Base-by-base conservation (phyloP, 1,140 invertebrate genomes). In the Bombus vancouverensis region DNA sequence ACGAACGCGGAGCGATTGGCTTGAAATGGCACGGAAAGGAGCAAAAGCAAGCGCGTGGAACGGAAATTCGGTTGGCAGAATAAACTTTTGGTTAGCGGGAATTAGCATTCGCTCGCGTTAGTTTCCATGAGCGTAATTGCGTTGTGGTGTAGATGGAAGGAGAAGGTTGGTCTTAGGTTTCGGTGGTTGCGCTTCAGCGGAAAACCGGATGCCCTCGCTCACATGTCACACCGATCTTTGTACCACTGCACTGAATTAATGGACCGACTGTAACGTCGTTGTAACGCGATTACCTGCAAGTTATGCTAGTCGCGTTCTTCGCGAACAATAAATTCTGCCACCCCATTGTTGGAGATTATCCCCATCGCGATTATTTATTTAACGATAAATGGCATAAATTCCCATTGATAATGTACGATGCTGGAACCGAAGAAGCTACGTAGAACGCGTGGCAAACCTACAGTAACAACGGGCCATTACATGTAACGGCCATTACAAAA, bases 11-110 rank as follows among this genome's bases (percentile, higher is more conserved):
- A 22, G 47, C 18, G 47, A 53, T 22, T 53, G 47, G 1, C 47
- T 53, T 22, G 47, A 53, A 53, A 53, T 53, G 47, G 47, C 18
- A 53, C 18, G 47, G 47, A 53, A 53, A 53, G 47, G 47, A 22
- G 47, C 47, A 53, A 22, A 22, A 18, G 5, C 15, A 53, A 22
- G 18, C 47, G 18, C 47, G 47, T 53, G 6, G 47, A 53, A 53
- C 18, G 5, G 47, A 53, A 57, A 47, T 44, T 59, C 18, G 34
- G 18, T 42, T 22, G 70, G 10, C 13, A 28, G 53, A 15, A 39
- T 73, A 81, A 81, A 73, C 68, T 72, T 81, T 28, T 37, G 79
- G 79, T 72, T 42, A 59, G 71, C 68, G 39, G 25, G 79, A 72
- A 72, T 81, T 72, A 72, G 47, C 68, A 72, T 81, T 53, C 47